phyloP scores from a whole-genome alignment of 2,888 invertebrate species.

The Tupiocoris notatus region DNA sequence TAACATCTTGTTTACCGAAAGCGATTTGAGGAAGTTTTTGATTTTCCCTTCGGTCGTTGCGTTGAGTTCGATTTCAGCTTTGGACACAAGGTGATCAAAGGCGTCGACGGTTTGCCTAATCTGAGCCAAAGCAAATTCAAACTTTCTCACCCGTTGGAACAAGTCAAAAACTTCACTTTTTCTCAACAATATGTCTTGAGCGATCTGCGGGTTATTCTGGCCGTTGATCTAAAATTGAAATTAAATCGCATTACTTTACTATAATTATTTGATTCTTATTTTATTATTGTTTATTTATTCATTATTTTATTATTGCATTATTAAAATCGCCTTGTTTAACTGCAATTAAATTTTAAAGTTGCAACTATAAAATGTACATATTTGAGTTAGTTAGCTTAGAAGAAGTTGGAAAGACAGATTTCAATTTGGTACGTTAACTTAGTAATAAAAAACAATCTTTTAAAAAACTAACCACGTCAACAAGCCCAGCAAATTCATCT shows the following conservation, averaged over 20 bases:
- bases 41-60: constrained; percentile 44
- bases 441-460: too few species aligned
- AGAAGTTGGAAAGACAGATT: too few species aligned
- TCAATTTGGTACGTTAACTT: too few species aligned
- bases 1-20: constrained; percentile 27
- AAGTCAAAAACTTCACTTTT: constrained; percentile 39
- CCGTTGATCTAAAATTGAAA: constrained; percentile 29
- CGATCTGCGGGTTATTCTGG: constrained; percentile 24
- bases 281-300: too few species aligned
- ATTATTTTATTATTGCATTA: too few species aligned
- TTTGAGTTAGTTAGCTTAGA: too few species aligned
- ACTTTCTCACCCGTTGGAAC: constrained; percentile 44
- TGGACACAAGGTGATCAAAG: constrained; percentile 40
- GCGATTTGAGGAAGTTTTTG: constrained; percentile 42
- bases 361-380: too few species aligned
- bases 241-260: too few species aligned
- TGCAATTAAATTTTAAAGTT: too few species aligned
- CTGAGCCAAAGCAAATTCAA: constrained; percentile 39
- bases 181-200: constrained; percentile 25
- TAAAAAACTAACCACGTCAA: constrained; percentile 41
- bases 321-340: too few species aligned
- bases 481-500: constrained; percentile 44
- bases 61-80: constrained; percentile 44
- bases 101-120: constrained; percentile 43
- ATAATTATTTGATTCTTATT: too few species aligned